Conservation (phyloP, 2,113 vertebrate species). For the Globicephala melas region DNA sequence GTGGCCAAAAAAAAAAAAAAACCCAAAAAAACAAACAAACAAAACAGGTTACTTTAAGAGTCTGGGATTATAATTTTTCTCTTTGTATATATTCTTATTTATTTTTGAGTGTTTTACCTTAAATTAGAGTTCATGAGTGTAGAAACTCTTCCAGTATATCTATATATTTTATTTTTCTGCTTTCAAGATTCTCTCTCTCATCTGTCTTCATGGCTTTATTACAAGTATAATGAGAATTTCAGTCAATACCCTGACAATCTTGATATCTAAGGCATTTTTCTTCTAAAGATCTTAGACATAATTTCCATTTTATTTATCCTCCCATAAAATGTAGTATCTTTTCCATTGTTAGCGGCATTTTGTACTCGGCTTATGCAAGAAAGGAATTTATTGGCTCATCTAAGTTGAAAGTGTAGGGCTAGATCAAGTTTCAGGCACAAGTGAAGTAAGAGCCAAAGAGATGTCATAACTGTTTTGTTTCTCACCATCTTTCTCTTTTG, state of each 20-base stretch:
- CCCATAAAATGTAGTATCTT: background rate
- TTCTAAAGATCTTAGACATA: conserved; percentile 3
- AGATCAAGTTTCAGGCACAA: background rate
- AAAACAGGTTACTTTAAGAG: background rate
- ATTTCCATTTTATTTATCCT: conserved; percentile 3
- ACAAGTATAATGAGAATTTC: conserved; percentile 29
- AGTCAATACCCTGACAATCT: background rate
- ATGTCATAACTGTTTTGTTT: background rate
- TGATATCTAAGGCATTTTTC: background rate
- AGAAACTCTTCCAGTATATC: background rate
- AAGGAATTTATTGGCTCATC: background rate
- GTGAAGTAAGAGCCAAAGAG: background rate
- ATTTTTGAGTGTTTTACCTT: background rate
- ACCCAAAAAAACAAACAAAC: no score
- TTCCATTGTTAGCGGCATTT: background rate
- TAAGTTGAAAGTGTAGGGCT: background rate
- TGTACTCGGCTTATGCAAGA: background rate
- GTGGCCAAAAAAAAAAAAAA: background rate
- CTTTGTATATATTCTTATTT: background rate
- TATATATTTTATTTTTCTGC: conserved; percentile 18
- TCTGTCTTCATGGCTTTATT: conserved; percentile 7
- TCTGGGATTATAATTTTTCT: conserved; percentile 1
- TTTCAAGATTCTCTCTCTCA: background rate
- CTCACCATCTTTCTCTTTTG: background rate
- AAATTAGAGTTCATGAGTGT: background rate